Conservation (phyloP, 2,113 vertebrate species). For the Sapayoa aenigma region DNA sequence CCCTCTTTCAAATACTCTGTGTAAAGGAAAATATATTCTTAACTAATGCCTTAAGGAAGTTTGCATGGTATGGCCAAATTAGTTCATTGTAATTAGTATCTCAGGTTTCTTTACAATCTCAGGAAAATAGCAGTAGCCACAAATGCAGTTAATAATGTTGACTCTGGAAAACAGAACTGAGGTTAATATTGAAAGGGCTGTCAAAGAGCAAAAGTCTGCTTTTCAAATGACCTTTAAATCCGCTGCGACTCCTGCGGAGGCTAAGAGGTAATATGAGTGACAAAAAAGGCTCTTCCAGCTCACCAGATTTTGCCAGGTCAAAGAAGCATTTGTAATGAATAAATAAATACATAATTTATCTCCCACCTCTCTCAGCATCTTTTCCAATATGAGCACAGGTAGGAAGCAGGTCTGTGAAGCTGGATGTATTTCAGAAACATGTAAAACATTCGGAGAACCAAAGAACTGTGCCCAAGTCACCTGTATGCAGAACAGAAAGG, state of each 20-base stretch:
- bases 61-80: conserved; percentile 44
- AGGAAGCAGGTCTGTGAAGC: not conserved
- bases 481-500: not conserved
- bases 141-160: conserved; percentile 38
- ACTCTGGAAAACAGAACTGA: conserved; percentile 61
- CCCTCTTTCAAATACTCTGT: conserved; percentile 45
- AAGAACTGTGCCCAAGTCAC: not conserved
- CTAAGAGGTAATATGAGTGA: conserved; percentile 29
- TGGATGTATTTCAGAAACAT: not conserved
- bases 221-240: conserved; percentile 65
- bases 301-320: not conserved
- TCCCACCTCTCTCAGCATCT: not conserved
- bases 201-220: conserved; percentile 57
- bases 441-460: not conserved
- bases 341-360: conserved; percentile 50
- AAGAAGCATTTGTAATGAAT: conserved; percentile 30
- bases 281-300: conserved; percentile 33
- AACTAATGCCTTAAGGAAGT: conserved; percentile 66
- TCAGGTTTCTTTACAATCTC: conserved; percentile 39
- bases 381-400: not conserved
- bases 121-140: conserved; percentile 34
- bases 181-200: conserved; percentile 19
- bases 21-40: conserved; percentile 58
- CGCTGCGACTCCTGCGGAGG: not conserved
- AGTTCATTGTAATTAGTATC: conserved; percentile 60